Percentiles rank a stretch among this genome's conserved stretches.
Evolutionary conservation across 2,113 vertebrate genomes (phyloP).

Genomic region (Salvelinus alpinus): DNA sequence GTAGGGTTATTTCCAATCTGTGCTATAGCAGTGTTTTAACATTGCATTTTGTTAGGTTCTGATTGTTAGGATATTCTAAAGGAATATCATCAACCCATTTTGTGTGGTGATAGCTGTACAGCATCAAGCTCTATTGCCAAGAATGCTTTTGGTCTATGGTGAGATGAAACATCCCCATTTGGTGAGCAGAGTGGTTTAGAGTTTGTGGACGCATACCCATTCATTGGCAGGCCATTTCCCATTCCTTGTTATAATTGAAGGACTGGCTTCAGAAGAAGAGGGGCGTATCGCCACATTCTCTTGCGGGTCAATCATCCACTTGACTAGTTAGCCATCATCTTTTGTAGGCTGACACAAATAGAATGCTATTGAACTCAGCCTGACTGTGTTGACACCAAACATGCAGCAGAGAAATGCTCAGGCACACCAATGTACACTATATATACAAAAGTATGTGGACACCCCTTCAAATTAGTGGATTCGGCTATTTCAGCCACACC

Average conservation of each 20-base stretch:
- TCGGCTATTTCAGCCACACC: no score
- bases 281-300: slow-evolving; percentile 30
- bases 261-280: slow-evolving; percentile 20
- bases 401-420: slow-evolving; percentile 32
- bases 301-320: slow-evolving; percentile 54
- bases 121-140: background rate
- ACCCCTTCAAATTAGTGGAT: no score
- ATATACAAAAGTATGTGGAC: no score
- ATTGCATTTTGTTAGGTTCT: slow-evolving; percentile 24
- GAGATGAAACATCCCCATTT: slow-evolving; percentile 18
- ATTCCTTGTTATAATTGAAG: slow-evolving; percentile 35
- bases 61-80: slow-evolving; percentile 56
- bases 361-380: slow-evolving; percentile 49
- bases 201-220: slow-evolving; percentile 33
- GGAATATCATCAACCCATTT: background rate
- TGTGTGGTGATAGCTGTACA: background rate
- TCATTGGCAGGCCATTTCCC: slow-evolving; percentile 32
- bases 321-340: slow-evolving; percentile 53
- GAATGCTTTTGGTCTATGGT: background rate
- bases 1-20: no score
- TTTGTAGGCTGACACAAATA: slow-evolving; percentile 54
- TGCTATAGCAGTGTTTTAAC: no score
- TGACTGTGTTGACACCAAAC: slow-evolving; percentile 44
- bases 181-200: slow-evolving; percentile 26
- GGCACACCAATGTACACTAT: slow-evolving; percentile 6